Base-by-base conservation (phyloP, 2,888 invertebrate species). In the Eurytoma californica region DNA sequence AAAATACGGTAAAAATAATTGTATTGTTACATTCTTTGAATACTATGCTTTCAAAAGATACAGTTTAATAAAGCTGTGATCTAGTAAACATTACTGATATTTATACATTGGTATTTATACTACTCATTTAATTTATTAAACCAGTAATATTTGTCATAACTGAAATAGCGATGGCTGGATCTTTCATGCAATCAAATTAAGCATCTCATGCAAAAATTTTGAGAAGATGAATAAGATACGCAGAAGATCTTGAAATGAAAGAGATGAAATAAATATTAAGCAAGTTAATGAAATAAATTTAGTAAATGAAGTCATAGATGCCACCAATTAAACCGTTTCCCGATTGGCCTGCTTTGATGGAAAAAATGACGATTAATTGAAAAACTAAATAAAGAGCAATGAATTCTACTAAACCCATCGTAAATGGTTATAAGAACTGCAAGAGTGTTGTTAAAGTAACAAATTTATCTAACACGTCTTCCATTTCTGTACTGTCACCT, bases 401-500 rank as follows among this genome's bases (percentile, higher is more conserved):
- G 39, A 39, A 39, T 39, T 9, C 9, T 0, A 9, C 7, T 39
- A 39, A 39, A 9, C 9, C 9, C 7, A 39, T 5, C 9, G 9
- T 39, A 5, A 39, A 7, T 39, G 9, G 9, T 7, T 9, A 7
- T 39, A 7, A 39, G 9, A 39, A 39, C 1, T 1, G 5, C 5
- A 53, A 55, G 2, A 57, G 20, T 55, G 13, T n/a, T 13, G 57
- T 58, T 24, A 79, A 65, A 61, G 5, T 49, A 66, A 66, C 20
- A 30, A 57, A 70, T 72, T 80, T 72, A 49, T 73, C 67, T 68
- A 49, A 53, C 74, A 60, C 79, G 84, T 83, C 82, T 82, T 83
- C 84, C 84, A 86, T 86, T 85, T 87, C 77, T 83, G 83, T 83
- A 78, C 84, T 85, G 87, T 87, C 86, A 86, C 83, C 82, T 82